Conservation (phyloP, 23 tunicate genomes). For the Styela clava region DNA sequence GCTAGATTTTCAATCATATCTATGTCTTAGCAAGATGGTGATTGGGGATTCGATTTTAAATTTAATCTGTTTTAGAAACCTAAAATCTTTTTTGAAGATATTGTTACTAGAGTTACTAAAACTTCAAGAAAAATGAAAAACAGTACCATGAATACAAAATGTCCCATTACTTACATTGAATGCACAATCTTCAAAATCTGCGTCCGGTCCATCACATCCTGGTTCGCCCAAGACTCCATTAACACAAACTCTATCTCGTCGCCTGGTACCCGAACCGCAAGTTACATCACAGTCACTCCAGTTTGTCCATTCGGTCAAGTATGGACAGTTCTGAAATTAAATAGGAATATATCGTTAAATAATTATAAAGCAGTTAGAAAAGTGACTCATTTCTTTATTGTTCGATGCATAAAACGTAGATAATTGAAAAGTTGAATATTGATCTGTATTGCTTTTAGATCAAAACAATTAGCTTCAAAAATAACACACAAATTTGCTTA, state of each 20-base stretch:
- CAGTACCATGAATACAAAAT: too few relatives aligned
- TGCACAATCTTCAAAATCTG: constrained; percentile 33
- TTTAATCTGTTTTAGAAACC: too few relatives aligned
- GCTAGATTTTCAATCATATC: too few relatives aligned
- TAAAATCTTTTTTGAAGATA: too few relatives aligned
- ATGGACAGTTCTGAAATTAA: constrained; percentile 56
- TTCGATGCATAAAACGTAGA: not conserved
- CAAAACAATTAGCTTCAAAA: too few relatives aligned
- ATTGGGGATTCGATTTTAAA: too few relatives aligned
- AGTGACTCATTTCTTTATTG: not conserved
- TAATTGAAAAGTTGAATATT: too few relatives aligned
- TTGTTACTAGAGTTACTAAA: too few relatives aligned
- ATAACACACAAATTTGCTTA: too few relatives aligned
- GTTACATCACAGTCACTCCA: constrained; percentile 52
- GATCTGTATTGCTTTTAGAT: too few relatives aligned
- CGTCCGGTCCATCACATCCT: constrained; percentile 48
- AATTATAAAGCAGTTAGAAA: not conserved
- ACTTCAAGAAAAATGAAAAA: too few relatives aligned
- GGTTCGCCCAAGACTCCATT: constrained; percentile 58
- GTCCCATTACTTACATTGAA: constrained; percentile 6
- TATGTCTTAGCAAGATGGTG: too few relatives aligned
- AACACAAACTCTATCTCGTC: constrained; percentile 49
- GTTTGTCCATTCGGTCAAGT: constrained; percentile 48
- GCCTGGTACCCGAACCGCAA: constrained; percentile 49
- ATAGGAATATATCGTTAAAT: not conserved